These are phyloP conservation scores for Drosophila parabipectinata DNA, from an alignment of 1,140 invertebrate species.

Conservation along the genomic window DNA sequence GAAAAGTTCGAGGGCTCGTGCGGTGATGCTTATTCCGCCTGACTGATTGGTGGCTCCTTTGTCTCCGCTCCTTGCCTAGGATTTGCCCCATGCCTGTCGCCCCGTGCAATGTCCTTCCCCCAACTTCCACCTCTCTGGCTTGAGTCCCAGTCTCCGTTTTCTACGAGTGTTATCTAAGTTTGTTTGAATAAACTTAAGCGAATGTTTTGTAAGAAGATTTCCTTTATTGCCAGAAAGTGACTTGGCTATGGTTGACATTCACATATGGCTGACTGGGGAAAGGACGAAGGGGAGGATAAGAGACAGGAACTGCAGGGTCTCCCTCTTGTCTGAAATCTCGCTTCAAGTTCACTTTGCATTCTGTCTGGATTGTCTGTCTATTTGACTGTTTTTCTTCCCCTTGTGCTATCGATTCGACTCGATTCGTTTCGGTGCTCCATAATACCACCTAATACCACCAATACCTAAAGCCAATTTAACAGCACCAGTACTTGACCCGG, in stretches of 20 bases:
- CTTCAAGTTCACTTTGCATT: slow-evolving; percentile 65
- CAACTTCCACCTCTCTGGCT: not conserved
- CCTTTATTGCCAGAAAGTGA: slow-evolving; percentile 75
- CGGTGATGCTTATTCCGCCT: slow-evolving; percentile 80
- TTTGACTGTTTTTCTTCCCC: slow-evolving; percentile 34
- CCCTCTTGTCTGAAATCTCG: slow-evolving; percentile 15
- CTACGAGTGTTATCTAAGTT: slow-evolving; percentile 75
- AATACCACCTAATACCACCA: slow-evolving; percentile 79
- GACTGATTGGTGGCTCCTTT: slow-evolving; percentile 78
- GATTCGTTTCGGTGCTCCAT: slow-evolving; percentile 45
- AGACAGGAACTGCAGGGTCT: slow-evolving; percentile 21
- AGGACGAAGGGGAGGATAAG: not conserved
- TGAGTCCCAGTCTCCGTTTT: slow-evolving; percentile 7
- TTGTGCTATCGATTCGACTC: slow-evolving; percentile 28
- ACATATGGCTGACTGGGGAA: slow-evolving; percentile 46
- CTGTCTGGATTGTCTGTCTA: slow-evolving; percentile 27
- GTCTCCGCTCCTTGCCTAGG: slow-evolving; percentile 61
- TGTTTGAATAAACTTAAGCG: slow-evolving; percentile 83
- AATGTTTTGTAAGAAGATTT: slow-evolving; percentile 83
- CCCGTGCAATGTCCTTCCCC: not conserved
- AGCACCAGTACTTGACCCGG: slow-evolving; percentile 50
- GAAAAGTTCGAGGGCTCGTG: slow-evolving; percentile 67
- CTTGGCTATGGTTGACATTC: slow-evolving; percentile 65
- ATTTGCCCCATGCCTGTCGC: slow-evolving; percentile 6
- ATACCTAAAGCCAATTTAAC: slow-evolving; percentile 79